Base-by-base conservation (phyloP, 23 tunicate species). In the Ciona savignyi region DNA sequence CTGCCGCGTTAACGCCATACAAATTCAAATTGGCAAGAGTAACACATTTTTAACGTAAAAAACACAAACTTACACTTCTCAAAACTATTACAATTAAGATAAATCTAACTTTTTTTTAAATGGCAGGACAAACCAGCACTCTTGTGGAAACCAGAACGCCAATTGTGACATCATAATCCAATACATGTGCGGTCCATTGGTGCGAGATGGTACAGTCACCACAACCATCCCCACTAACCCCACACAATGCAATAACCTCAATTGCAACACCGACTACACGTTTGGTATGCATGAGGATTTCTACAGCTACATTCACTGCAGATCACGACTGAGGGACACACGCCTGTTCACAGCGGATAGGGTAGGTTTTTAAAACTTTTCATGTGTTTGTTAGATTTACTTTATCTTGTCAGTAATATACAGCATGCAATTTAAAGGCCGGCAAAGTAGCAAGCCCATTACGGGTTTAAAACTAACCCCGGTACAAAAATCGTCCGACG, bases 61-160 rank as follows among this genome's bases (percentile, higher is more conserved):
- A n/a, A n/a, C n/a, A n/a, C n/a, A n/a, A n/a, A n/a, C n/a, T n/a
- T n/a, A n/a, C n/a, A n/a, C n/a, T n/a, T n/a, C n/a, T n/a, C n/a
- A n/a, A n/a, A n/a, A n/a, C n/a, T n/a, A n/a, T n/a, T n/a, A n/a
- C n/a, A n/a, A n/a, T n/a, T n/a, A n/a, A n/a, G n/a, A n/a, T n/a
- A n/a, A n/a, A n/a, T n/a, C n/a, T n/a, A n/a, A n/a, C n/a, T n/a
- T n/a, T n/a, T n/a, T n/a, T n/a, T n/a, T n/a, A 0, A 24, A 27
- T 75, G 68, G 0, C 74, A 90, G 97, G 97, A 87, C 97, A n/a
- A 91, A 91, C 71, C 97, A 91, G 72, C 97, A 91, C 60, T 84
- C 97, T n/a, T 91, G 91, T 60, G 81, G 82, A 26, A 90, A 85
- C 68, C 82, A 74, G 64, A 85, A 86, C 81, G 85, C 77, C 48